Conservation (phyloP, 2,888 invertebrate genomes). For the Macroteleia sp. region DNA sequence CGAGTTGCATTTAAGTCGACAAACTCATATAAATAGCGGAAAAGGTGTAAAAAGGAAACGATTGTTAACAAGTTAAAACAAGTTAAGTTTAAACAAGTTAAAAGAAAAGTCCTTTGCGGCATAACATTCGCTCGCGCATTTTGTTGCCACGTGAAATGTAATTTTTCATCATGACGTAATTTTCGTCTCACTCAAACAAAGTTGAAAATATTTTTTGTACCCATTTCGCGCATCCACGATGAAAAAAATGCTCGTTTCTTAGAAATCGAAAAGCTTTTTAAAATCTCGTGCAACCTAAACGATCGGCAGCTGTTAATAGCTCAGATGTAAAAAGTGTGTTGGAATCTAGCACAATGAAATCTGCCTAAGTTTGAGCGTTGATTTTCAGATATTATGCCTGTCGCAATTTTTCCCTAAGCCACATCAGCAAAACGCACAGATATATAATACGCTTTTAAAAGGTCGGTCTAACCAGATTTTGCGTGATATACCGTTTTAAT, state of each 20-base stretch:
- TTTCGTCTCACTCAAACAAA: constrained; percentile 12
- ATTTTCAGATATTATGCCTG: constrained; percentile 30
- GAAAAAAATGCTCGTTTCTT: constrained; percentile 9
- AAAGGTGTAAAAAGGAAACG: constrained; percentile 25
- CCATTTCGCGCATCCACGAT: not conserved
- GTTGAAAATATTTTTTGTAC: constrained; percentile 10
- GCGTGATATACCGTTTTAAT: constrained; percentile 80
- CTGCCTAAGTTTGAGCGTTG: constrained; percentile 41
- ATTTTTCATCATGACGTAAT: constrained; percentile 58
- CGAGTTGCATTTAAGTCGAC: too few relatives aligned
- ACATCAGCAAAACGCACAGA: constrained; percentile 38
- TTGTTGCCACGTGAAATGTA: constrained; percentile 25
- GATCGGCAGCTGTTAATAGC: too few relatives aligned
- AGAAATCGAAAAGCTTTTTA: constrained; percentile 30
- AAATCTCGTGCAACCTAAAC: constrained; percentile 17
- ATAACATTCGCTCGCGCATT: constrained; percentile 16
- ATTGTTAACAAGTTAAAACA: constrained; percentile 21
- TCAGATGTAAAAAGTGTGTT: too few relatives aligned
- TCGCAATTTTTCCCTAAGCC: constrained; percentile 41
- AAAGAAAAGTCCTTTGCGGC: not conserved
- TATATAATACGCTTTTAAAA: constrained; percentile 75
- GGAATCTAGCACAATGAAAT: constrained; percentile 62
- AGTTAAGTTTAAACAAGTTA: constrained; percentile 9
- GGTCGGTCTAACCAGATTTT: constrained; percentile 70
- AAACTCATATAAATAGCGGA: constrained; percentile 1